Percentiles rank a stretch among this genome's conserved stretches.
Conservation (phyloP, 2,888 invertebrate species). For the Chloroclystis v-ata region DNA sequence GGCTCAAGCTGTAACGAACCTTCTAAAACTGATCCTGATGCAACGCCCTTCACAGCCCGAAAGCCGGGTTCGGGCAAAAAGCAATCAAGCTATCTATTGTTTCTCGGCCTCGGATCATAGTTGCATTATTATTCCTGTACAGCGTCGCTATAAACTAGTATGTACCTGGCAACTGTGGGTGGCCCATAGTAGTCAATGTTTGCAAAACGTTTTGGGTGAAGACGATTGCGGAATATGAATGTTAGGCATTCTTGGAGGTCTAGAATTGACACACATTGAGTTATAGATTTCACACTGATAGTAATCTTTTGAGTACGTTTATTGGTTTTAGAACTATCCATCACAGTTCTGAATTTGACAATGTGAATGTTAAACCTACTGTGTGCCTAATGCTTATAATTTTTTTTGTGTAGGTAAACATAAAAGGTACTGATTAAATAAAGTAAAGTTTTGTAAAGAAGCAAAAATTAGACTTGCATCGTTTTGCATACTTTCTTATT, state of each 20-base stretch:
- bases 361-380: too few species aligned
- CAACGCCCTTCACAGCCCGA: constrained; percentile 15
- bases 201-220: constrained; percentile 39
- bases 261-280: constrained; percentile 11
- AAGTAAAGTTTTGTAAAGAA: too few species aligned
- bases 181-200: constrained; percentile 51
- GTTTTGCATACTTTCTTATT: too few species aligned
- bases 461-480: too few species aligned
- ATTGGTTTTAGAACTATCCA: background rate
- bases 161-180: constrained; percentile 58
- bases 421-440: too few species aligned
- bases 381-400: too few species aligned
- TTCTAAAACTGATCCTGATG: constrained; percentile 11
- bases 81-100: constrained; percentile 60
- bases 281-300: constrained; percentile 14
- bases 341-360: background rate
- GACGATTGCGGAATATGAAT: constrained; percentile 56
- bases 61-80: constrained; percentile 45
- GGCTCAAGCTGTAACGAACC: background rate
- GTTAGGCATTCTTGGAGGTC: constrained; percentile 26
- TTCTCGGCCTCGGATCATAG: constrained; percentile 46
- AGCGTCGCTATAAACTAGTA: constrained; percentile 47
- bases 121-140: constrained; percentile 61
- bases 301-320: background rate
- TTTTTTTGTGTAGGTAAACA: too few species aligned